Evolutionary conservation across 2,797 vertebrate genomes (phyloP).

Genomic region (Chloroceryle amazona): DNA sequence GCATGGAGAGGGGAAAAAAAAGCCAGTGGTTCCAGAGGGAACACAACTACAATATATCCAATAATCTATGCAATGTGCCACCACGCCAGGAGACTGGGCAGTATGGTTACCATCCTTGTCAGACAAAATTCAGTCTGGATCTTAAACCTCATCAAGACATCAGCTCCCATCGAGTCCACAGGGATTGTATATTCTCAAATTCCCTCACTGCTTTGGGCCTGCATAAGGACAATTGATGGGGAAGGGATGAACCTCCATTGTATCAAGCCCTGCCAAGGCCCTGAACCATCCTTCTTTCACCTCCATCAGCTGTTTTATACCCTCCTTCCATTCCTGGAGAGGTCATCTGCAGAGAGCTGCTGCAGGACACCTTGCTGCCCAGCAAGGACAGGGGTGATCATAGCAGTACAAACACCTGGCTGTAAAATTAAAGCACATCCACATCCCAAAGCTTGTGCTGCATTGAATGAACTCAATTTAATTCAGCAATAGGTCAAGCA

Average conservation of each 20-base stretch:
- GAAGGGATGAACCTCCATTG: background rate
- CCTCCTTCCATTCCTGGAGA: background rate
- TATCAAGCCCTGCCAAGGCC: background rate
- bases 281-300: background rate
- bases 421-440: slow-evolving; percentile 21
- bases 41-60: background rate
- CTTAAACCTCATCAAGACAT: background rate
- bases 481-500: background rate
- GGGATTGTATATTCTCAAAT: fast-evolving
- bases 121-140: background rate
- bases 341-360: background rate
- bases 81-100: background rate
- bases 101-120: fast-evolving
- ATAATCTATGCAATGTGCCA: fast-evolving
- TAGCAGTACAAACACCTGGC: background rate
- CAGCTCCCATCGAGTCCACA: fast-evolving
- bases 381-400: background rate
- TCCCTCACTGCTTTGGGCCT: background rate
- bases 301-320: background rate
- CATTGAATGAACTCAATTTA: background rate
- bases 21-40: background rate
- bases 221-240: fast-evolving
- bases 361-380: background rate
- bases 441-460: background rate
- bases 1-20: background rate